phyloP scores from a whole-genome alignment of 2,888 invertebrate species.

The Eristalis arbustorum region DNA sequence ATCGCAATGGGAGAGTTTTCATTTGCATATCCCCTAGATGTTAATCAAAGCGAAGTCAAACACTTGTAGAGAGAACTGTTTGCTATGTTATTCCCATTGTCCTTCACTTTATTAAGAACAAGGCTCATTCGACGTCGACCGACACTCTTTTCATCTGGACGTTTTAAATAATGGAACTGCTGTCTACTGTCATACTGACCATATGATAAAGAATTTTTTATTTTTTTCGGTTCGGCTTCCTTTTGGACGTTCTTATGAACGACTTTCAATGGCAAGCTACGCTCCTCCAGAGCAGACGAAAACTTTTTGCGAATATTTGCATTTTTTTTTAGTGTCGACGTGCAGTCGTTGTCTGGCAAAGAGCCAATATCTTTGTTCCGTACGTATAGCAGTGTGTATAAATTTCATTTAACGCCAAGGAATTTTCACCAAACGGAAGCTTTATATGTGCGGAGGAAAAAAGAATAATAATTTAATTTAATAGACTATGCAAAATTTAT shows the following conservation, averaged over 20 bases:
- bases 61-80: neutral
- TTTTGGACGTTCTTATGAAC: neutral
- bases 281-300: neutral
- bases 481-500: constrained; percentile 36
- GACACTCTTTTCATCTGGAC: neutral
- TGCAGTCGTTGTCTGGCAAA: constrained; percentile 9
- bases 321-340: neutral
- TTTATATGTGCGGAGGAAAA: constrained; percentile 5
- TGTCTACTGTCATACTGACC: constrained; percentile 3
- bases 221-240: neutral
- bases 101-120: neutral
- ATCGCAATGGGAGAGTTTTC: neutral
- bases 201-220: neutral
- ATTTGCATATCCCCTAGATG: neutral
- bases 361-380: neutral
- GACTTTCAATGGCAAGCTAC: neutral
- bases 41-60: neutral
- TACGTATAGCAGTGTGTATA: neutral
- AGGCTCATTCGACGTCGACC: neutral
- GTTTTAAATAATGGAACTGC: constrained; percentile 14
- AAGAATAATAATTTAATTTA: constrained; percentile 18
- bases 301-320: neutral
- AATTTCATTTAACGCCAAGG: constrained; percentile 11
- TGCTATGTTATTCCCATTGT: neutral
- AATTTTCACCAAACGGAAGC: neutral